These are phyloP conservation scores for Amazona vittata DNA, from an alignment of 2,113 vertebrate genomes.

Conservation along the genomic window DNA sequence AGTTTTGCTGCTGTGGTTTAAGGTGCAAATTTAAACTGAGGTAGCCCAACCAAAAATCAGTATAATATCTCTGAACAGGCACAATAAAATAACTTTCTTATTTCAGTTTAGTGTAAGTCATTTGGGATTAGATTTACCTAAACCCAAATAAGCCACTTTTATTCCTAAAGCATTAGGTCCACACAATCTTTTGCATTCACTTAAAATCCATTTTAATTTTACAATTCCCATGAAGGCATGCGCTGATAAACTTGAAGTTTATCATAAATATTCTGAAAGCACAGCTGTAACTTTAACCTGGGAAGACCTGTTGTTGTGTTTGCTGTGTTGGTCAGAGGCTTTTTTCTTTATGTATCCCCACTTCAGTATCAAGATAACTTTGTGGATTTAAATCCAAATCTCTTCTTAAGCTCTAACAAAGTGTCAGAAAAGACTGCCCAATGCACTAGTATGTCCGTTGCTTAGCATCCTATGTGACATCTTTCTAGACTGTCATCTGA, in stretches of 20 bases:
- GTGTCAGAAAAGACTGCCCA: background rate
- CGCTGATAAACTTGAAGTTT: background rate
- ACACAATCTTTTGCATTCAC: background rate
- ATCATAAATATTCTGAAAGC: background rate
- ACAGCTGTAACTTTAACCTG: background rate
- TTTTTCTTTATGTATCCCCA: background rate
- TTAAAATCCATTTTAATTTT: background rate
- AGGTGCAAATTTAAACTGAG: background rate
- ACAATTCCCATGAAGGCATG: background rate
- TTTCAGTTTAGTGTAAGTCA: background rate
- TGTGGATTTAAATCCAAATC: background rate
- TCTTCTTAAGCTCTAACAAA: background rate
- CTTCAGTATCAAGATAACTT: background rate
- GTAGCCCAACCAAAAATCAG: background rate
- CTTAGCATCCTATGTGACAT: background rate
- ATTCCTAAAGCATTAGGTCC: background rate
- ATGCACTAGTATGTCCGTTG: background rate
- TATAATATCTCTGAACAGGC: background rate
- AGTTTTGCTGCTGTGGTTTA: rapidly evolving
- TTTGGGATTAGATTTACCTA: background rate
- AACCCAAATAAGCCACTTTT: background rate
- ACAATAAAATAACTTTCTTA: background rate
- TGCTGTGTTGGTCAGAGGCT: background rate
- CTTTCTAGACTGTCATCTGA: background rate
- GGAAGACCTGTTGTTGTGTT: background rate